Base-by-base conservation (phyloP, 30 jellyfish, hydroid and myxozoan species). In the Mastigias papua region DNA sequence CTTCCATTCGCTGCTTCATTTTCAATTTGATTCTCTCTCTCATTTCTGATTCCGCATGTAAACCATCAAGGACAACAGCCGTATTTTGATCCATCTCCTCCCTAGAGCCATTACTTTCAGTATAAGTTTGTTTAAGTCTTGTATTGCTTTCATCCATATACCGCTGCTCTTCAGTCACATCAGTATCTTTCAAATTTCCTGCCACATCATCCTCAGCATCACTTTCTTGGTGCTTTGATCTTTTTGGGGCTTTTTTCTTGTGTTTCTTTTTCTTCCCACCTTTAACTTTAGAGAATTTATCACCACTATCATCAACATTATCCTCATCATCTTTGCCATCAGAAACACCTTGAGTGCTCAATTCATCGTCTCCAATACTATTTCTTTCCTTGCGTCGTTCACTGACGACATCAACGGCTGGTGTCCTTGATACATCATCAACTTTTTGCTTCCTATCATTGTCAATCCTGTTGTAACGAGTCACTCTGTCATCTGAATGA, bases 11-110 rank as follows among this genome's bases (percentile, higher is more conserved):
- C 51, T 67, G 76, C 60, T 49, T 67, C 85, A 82, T 64, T 82
- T 82, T 82, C 84, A 63, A 17, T 34, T 69, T 82, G 67, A 67
- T 82, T 25, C 92, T 68, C 28, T 82, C 85, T 31, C 92, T 42
- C 29, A 69, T 82, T 49, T 82, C 92, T 0, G 85, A 68, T 34
- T 82, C 92, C n/a, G 6, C 69, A 50, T 48, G 50, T 10, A 50
- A 48, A 1, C 21, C 20, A 8, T 11, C 34, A 10, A 11, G 25
- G 22, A 7, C 17, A 6, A 31, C 62, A 7, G 86, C 35, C 35
- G 20, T 26, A 27, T 2, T 28, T 22, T 50, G 73, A 75, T 11
- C 21, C 1, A 22, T 64, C 60, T 1, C 48, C 27, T 42, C 54
- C 13, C 54, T 42, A 25, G 32, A 35, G 17, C 8, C 16, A 1